Evolutionary conservation across 2,113 vertebrate genomes (phyloP).

Genomic region (Xiphophorus couchianus): DNA sequence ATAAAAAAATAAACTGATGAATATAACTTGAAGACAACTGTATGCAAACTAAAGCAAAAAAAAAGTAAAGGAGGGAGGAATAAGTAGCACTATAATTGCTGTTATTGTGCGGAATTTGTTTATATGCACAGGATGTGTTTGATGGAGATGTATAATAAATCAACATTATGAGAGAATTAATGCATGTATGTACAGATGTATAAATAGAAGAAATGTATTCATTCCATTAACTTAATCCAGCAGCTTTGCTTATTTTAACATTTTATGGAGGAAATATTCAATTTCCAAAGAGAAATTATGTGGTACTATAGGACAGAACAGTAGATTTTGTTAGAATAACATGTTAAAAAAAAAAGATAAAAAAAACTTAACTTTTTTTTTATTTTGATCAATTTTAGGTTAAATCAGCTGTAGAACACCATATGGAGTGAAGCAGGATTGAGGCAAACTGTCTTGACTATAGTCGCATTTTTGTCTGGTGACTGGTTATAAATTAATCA

Average conservation of each 20-base stretch:
- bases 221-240: constrained; percentile 30
- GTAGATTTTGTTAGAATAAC: neutral
- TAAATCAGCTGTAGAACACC: too few species aligned
- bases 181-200: constrained; percentile 28
- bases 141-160: constrained; percentile 12
- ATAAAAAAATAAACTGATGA: neutral
- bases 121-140: constrained; percentile 7
- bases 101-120: neutral
- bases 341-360: neutral
- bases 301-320: neutral
- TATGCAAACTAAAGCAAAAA: constrained; percentile 2
- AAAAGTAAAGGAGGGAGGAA: neutral
- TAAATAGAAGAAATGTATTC: constrained; percentile 40
- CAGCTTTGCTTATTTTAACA: neutral
- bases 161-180: constrained; percentile 16
- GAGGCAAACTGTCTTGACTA: neutral
- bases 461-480: neutral
- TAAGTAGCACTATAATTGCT: neutral
- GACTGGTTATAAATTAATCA: too few species aligned
- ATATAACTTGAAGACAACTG: neutral
- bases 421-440: too few species aligned
- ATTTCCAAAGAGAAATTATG: neutral
- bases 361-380: neutral
- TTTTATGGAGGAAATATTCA: constrained; percentile 17
- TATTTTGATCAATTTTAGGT: too few species aligned